Evolutionary conservation across 1,140 invertebrate species (phyloP), one percentile per base, ranked within the genome.

Genomic region (Drosophila ananassae): DNA sequence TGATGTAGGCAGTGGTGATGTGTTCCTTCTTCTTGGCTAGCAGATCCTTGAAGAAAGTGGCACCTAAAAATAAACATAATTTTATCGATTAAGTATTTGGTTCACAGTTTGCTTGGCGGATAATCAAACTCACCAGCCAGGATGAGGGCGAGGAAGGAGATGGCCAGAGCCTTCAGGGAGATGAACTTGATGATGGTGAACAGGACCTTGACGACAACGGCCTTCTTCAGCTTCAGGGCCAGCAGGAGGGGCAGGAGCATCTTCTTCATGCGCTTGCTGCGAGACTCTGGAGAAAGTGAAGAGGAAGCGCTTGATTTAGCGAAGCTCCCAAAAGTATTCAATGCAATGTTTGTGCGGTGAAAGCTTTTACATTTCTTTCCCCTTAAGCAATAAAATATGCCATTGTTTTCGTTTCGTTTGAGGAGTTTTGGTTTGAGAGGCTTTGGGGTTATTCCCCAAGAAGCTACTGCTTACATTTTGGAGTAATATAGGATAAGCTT

Each of bases 101-200:
- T 34, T 8, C 17, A 1, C 3, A 2, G 41, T 4, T 13, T 21
- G 0, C 0, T 24, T 8, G 1, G 1, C 5, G 8, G 2, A 6
- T 10, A 37, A n/a, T 37, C 3, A 37, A 39, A 79, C 82, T 89
- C 30, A 87, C 82, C 82, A 10, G 95, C 94, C 48, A 95, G 89
- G 9, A 94, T 87, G 52, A 95, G 91, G 2, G 95, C 94, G 68
- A 94, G 91, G n/a, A 95, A 80, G 39, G 94, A 94, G 22, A 94
- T 93, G 44, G 94, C 94, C 4, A 95, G 91, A 46, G 94, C 94
- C 75, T 95, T 95, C 71, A 95, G 93, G 1, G 94, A 93, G 44
- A 95, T 92, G 32, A 95, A 85, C 13, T 93, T 93, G 51, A 95
- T 93, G 32, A 93, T 67, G 6, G 94, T 94, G 32, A 95, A 92